These are phyloP conservation scores for Artemia sinica DNA, from an alignment of 2,888 invertebrate genomes.

Conservation along the genomic window DNA sequence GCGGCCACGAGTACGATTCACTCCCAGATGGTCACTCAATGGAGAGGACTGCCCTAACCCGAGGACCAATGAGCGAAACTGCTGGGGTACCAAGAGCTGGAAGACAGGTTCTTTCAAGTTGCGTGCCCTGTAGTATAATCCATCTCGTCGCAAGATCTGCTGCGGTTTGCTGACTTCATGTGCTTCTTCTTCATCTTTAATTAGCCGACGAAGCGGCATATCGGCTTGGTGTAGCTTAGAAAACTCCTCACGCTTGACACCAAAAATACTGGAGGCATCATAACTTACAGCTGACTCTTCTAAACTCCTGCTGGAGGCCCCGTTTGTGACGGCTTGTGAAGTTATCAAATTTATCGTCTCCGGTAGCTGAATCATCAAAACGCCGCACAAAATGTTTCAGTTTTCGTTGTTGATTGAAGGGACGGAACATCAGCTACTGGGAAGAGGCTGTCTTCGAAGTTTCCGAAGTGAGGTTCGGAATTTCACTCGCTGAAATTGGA, in stretches of 20 bases:
- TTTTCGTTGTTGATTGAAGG: no score
- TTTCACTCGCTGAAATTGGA: background rate
- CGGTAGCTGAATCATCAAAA: no score
- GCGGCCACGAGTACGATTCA: background rate
- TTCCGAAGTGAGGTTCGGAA: no score
- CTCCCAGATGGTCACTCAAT: background rate
- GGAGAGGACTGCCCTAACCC: background rate
- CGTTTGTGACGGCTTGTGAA: no score
- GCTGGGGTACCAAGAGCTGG: background rate
- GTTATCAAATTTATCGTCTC: no score
- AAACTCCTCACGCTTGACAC: background rate
- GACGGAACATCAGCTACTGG: no score
- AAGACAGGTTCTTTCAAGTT: background rate
- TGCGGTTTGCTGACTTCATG: background rate
- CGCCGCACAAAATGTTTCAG: no score
- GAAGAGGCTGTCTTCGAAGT: no score
- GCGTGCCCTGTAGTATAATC: background rate
- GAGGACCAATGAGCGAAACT: background rate
- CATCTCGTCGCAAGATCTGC: background rate
- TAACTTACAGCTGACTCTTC: background rate
- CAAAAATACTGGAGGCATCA: background rate
- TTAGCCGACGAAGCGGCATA: background rate
- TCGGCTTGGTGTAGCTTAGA: background rate
- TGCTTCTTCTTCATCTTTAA: background rate
- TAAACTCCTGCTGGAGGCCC: no score